These are phyloP conservation scores for Ectropis grisescens DNA, from an alignment of 1,140 invertebrate species.

Conservation along the genomic window DNA sequence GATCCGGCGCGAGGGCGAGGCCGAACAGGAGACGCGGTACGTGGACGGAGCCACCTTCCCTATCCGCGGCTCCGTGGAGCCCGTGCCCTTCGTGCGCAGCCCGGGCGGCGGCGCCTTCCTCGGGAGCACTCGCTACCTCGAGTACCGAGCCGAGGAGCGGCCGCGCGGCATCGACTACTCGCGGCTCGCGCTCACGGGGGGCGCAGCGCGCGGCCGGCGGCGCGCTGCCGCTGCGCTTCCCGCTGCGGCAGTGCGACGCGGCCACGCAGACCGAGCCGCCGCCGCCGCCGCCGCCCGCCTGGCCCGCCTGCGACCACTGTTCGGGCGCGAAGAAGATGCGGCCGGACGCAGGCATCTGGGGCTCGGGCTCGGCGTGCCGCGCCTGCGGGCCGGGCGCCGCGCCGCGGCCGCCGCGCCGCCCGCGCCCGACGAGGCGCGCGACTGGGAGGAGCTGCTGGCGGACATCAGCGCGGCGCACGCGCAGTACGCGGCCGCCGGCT, in stretches of 20 bases:
- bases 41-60: slow-evolving; percentile 79
- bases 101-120: slow-evolving; percentile 63
- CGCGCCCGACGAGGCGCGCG: slow-evolving; percentile 23
- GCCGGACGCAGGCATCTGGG: too few relatives aligned
- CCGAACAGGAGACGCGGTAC: slow-evolving; percentile 52
- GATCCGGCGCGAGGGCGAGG: slow-evolving; percentile 73
- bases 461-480: background rate
- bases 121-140: slow-evolving; percentile 61
- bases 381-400: slow-evolving; percentile 38
- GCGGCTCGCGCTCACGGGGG: slow-evolving; percentile 44
- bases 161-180: slow-evolving; percentile 51
- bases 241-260: slow-evolving; percentile 63
- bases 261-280: slow-evolving; percentile 70
- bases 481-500: slow-evolving; percentile 22
- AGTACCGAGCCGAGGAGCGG: slow-evolving; percentile 65
- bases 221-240: slow-evolving; percentile 64
- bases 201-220: slow-evolving; percentile 52
- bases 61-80: slow-evolving; percentile 75
- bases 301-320: slow-evolving; percentile 27
- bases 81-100: slow-evolving; percentile 65
- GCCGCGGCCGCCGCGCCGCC: slow-evolving; percentile 68
- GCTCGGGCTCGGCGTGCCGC: slow-evolving; percentile 23
- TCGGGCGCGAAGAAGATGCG: slow-evolving; percentile 49
- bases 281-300: slow-evolving; percentile 19
- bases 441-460: slow-evolving; percentile 54